These are phyloP conservation scores for Phyllostomus hastatus DNA, from an alignment of 2,113 vertebrate species.

Conservation along the genomic window DNA sequence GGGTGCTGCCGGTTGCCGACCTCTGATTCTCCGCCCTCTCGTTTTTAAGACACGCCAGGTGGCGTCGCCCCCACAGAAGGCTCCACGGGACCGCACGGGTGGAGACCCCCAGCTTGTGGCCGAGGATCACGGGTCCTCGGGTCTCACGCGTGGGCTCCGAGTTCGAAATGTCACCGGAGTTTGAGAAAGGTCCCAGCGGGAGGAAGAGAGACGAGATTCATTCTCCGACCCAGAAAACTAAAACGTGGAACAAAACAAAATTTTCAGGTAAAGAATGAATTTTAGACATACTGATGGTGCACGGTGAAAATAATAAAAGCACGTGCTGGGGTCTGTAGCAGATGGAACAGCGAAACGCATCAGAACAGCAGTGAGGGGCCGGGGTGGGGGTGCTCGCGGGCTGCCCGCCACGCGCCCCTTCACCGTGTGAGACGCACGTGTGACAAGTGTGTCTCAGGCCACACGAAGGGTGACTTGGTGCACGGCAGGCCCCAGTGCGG, in stretches of 20 bases:
- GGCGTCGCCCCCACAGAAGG: background rate
- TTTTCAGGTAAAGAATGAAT: background rate
- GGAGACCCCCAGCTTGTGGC: background rate
- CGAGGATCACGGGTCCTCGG: background rate
- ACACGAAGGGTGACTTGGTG: background rate
- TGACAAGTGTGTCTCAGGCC: background rate
- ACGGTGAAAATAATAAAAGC: background rate
- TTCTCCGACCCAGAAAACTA: background rate
- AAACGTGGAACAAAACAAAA: background rate
- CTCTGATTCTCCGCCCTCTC: background rate
- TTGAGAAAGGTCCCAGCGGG: background rate
- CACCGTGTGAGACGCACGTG: accelerated
- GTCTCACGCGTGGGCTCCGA: background rate
- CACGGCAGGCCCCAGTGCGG: background rate
- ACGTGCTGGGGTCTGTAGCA: background rate
- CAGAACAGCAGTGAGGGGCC: background rate
- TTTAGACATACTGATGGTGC: background rate
- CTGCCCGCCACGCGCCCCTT: no score
- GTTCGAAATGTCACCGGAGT: background rate
- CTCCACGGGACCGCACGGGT: accelerated
- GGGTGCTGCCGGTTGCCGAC: no score
- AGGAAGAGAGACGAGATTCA: background rate
- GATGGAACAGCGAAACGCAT: background rate
- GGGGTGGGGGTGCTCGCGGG: accelerated
- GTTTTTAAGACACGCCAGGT: background rate